phyloP scores from a whole-genome alignment of 2,113 vertebrate species.

The Triplophysa siluroides region DNA sequence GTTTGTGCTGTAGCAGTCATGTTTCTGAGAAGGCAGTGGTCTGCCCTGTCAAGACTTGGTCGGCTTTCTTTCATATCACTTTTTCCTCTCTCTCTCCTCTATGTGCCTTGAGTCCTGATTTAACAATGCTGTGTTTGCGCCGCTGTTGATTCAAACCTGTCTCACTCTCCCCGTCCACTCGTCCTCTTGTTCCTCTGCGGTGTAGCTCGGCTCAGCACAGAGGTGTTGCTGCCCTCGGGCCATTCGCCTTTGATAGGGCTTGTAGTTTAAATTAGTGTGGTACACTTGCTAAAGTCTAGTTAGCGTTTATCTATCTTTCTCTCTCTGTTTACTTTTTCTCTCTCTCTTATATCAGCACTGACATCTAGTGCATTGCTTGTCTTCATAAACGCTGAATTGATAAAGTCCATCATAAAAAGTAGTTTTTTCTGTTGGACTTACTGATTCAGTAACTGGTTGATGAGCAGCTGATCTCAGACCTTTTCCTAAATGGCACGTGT shows the following conservation, averaged over 20 bases:
- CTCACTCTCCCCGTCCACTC: constrained; percentile 26
- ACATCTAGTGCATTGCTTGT: not conserved
- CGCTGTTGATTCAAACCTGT: constrained; percentile 36
- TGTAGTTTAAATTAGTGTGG: constrained; percentile 51
- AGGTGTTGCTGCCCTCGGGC: constrained; percentile 41
- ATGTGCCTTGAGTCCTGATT: constrained; percentile 36
- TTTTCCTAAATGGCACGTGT: constrained; percentile 4
- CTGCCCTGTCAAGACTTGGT: constrained; percentile 48
- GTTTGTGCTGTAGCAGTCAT: constrained; percentile 55
- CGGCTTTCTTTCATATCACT: constrained; percentile 41
- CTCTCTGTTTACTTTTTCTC: constrained; percentile 23
- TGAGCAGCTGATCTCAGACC: not conserved
- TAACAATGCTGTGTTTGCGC: constrained; percentile 39
- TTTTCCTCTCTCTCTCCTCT: constrained; percentile 30
- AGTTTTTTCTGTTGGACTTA: not conserved
- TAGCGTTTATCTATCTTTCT: constrained; percentile 29
- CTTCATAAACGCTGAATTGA: not conserved
- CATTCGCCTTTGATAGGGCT: constrained; percentile 47
- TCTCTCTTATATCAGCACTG: constrained; percentile 17
- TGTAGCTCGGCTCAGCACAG: constrained; percentile 13
- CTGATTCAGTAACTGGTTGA: not conserved
- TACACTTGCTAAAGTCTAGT: constrained; percentile 29
- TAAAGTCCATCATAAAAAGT: not conserved
- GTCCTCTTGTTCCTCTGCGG: constrained; percentile 26
- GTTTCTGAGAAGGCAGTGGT: constrained; percentile 58